Evolutionary conservation across 2,888 invertebrate genomes (phyloP), one percentile per base, ranked within the genome.

Genomic region (Petrolisthes manimaculis): DNA sequence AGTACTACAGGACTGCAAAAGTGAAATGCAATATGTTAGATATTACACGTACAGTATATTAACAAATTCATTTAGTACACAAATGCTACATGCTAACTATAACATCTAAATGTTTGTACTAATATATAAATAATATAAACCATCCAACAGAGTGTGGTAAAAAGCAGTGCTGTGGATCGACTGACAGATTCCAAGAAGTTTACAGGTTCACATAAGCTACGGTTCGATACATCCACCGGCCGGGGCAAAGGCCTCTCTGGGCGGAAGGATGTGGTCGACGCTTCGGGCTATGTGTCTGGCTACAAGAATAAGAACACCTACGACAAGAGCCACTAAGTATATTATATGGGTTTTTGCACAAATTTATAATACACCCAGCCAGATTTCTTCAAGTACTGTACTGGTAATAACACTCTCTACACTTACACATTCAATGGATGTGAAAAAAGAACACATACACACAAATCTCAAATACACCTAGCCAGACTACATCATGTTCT

Each of bases 211-310:
- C 91, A 91, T 89, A 91, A 89, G 51, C 92, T 93, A 88, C 92
- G 94, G 18, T 93, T 93, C 90, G 93, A 93, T 89, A 3, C 9
- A 4, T 92, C 92, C 4, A 91, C 92, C 4, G 93, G 93, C 5
- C 93, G 92, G 84, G 94, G 94, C 51, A 92, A 92, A 81, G 93
- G 93, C 6, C 92, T 86, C 12, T 93, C 93, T 78, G 93, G 93
- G 4, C 92, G 93, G 37, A 92, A 92, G 81, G 93, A 93, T 84
- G 89, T 92, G 14, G 91, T 91, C 6, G 92, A 92, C 24, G 91
- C 92, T 61, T 92, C 92, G 21, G 93, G 93, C 51, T 93, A 93
- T 89, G 93, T 93, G 21, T 91, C 92, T 54, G 93, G 93, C 24
- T 93, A 93, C 92, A 93, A 93, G 89, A 92, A 92, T 75, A 92